Conservation (phyloP, 2,888 invertebrate genomes). For the Tiphia femorata region DNA sequence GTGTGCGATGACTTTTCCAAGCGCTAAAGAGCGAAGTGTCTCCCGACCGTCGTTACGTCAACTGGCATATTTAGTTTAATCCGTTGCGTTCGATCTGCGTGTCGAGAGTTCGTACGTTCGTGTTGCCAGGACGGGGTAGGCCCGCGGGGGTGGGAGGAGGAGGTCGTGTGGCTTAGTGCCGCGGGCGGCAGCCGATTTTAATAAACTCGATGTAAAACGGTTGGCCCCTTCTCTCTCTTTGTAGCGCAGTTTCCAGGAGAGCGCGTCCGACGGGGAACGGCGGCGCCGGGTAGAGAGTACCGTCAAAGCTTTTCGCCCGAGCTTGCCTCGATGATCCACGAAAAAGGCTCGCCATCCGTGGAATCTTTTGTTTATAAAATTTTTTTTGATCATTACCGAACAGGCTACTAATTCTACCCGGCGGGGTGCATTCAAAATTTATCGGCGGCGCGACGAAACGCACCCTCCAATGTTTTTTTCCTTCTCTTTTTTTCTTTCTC, state of each 20-base stretch:
- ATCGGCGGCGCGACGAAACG: conserved; percentile 53
- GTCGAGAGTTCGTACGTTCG: conserved; percentile 28
- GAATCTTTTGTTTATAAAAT: conserved; percentile 69
- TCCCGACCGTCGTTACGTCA: too few relatives aligned
- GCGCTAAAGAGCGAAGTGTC: too few relatives aligned
- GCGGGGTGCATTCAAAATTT: conserved; percentile 67
- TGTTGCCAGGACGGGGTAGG: too few relatives aligned
- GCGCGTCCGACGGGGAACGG: conserved; percentile 57
- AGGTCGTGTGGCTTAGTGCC: conserved; percentile 32
- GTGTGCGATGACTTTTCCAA: too few relatives aligned
- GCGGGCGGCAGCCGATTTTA: conserved; percentile 57
- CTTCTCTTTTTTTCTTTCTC: conserved; percentile 7
- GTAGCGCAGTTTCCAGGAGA: conserved; percentile 66
- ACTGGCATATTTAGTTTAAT: too few relatives aligned
- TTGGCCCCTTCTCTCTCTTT: conserved; percentile 63
- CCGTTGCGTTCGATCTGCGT: not conserved
- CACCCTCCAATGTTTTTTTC: conserved; percentile 46
- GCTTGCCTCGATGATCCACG: conserved; percentile 67
- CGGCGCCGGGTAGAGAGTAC: conserved; percentile 36
- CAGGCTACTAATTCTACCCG: conserved; percentile 59
- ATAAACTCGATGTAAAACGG: conserved; percentile 66
- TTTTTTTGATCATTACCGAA: conserved; percentile 68
- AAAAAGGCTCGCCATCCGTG: conserved; percentile 68
- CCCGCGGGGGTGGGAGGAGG: too few relatives aligned
- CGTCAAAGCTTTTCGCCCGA: conserved; percentile 65